phyloP scores from a whole-genome alignment of 1,140 invertebrate species.

The Heliconius nattereri region DNA sequence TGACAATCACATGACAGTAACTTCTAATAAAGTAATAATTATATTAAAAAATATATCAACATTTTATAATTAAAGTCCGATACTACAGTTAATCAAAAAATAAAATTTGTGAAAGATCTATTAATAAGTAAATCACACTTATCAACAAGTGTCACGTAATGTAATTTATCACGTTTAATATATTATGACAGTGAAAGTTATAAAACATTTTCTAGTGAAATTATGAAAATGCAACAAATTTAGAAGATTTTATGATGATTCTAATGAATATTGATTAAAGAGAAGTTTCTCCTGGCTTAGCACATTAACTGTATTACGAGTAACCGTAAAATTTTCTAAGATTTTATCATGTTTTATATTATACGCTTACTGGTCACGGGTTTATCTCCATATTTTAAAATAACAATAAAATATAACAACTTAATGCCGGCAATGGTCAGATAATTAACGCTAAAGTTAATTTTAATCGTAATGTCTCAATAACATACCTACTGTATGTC shows the following conservation, averaged over 20 bases:
- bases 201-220: conserved; percentile 26
- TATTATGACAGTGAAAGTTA: conserved; percentile 25
- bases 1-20: neutral
- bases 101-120: neutral
- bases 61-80: neutral
- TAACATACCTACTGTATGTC: neutral
- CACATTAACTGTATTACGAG: conserved; percentile 20
- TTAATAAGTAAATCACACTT: neutral
- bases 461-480: neutral
- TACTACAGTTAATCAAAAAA: no score
- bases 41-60: neutral
- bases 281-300: conserved; percentile 20
- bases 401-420: conserved; percentile 1
- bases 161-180: conserved; percentile 28
- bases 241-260: conserved; percentile 6
- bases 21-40: neutral
- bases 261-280: conserved; percentile 30
- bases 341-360: conserved; percentile 13
- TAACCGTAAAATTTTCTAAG: conserved; percentile 24
- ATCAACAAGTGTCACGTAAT: conserved; percentile 22
- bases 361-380: conserved; percentile 4
- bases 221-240: conserved; percentile 28
- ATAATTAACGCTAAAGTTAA: neutral
- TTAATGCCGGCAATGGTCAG: neutral
- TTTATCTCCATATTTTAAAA: neutral